A percentile compares a stretch with the other conserved stretches of the same genome.
Evolutionary conservation across 2,797 vertebrate species (phyloP).

Genomic region (Mormyrops boulengeri): DNA sequence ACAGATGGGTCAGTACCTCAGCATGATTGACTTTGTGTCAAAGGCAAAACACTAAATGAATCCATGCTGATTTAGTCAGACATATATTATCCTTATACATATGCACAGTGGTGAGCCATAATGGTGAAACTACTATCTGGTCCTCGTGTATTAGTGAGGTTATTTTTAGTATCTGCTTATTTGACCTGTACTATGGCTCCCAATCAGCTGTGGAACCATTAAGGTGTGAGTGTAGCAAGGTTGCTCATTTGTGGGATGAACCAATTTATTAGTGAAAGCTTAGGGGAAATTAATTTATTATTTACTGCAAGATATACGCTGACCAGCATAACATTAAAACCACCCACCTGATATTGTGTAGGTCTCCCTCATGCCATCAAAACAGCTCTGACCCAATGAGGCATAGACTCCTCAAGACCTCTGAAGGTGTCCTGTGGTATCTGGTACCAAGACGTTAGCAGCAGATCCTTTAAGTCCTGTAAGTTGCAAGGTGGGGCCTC

Average conservation of each 20-base stretch:
- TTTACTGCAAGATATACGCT: neutral
- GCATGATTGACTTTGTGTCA: neutral
- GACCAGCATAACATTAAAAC: neutral
- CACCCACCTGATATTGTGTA: neutral
- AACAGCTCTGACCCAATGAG: neutral
- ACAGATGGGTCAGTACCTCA: neutral
- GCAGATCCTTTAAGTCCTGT: neutral
- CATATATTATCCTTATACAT: conserved; percentile 1
- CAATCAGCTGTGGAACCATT: neutral
- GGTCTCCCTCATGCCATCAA: neutral
- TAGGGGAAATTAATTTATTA: neutral
- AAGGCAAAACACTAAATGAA: conserved; percentile 3
- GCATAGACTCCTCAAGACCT: neutral
- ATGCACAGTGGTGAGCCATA: neutral
- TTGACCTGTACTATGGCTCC: neutral
- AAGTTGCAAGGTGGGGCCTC: neutral
- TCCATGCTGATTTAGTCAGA: conserved; percentile 9
- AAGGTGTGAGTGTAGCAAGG: neutral
- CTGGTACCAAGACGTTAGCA: neutral
- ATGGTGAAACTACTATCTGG: neutral
- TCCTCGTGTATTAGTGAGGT: neutral
- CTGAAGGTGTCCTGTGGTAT: neutral
- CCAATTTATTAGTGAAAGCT: neutral
- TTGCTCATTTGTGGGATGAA: neutral
- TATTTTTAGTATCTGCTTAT: neutral